These are phyloP conservation scores for Hymenochirus boettgeri DNA, from an alignment of 2,113 vertebrate species.

Conservation along the genomic window DNA sequence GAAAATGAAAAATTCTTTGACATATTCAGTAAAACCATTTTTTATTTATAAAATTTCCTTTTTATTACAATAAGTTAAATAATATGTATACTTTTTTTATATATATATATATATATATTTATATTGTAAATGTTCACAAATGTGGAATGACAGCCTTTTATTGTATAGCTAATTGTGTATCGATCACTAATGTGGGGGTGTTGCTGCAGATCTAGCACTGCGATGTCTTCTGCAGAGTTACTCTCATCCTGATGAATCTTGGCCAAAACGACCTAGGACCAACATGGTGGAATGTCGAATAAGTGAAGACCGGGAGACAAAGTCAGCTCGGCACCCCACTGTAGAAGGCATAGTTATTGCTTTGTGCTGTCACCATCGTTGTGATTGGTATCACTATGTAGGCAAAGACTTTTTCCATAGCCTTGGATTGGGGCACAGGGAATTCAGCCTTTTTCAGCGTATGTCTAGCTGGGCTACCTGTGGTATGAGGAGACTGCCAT, in stretches of 20 bases:
- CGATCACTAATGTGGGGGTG: neutral
- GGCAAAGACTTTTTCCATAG: slow-evolving; percentile 82
- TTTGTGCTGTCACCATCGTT: slow-evolving; percentile 94
- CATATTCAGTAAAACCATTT: too few species aligned
- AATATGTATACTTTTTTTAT: too few species aligned
- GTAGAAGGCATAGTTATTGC: slow-evolving; percentile 80
- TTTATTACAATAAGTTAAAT: neutral
- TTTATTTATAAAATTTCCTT: too few species aligned
- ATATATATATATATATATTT: too few species aligned
- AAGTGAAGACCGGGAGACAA: slow-evolving; percentile 23
- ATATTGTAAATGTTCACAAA: too few species aligned
- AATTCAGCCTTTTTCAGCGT: slow-evolving; percentile 85
- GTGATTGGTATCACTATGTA: slow-evolving; percentile 93
- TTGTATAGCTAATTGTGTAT: too few species aligned
- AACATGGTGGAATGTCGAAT: slow-evolving; percentile 37
- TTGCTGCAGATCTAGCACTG: slow-evolving; percentile 80
- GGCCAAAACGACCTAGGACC: slow-evolving; percentile 65
- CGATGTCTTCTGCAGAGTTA: slow-evolving; percentile 79
- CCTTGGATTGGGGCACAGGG: slow-evolving; percentile 71
- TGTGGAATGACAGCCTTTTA: too few species aligned
- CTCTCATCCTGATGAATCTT: slow-evolving; percentile 55
- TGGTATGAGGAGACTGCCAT: slow-evolving; percentile 61
- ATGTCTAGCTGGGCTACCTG: slow-evolving; percentile 98
- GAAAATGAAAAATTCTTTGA: too few species aligned
- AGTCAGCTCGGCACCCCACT: slow-evolving; percentile 24